phyloP scores from a whole-genome alignment of 1,140 invertebrate species.

The Ditylenchus dipsaci region DNA sequence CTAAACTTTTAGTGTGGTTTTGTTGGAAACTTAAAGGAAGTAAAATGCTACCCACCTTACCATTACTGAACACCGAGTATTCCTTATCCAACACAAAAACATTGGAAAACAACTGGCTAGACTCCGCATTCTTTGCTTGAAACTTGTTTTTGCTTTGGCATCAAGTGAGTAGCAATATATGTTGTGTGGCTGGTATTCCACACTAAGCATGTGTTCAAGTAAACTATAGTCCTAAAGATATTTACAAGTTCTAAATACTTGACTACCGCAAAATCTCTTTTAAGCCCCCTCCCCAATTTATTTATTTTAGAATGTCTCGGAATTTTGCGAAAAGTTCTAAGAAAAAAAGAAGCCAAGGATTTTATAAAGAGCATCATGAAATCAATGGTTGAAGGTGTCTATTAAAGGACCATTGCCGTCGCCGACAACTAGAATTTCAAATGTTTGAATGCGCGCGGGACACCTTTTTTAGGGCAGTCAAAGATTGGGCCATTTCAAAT shows the following conservation, averaged over 20 bases:
- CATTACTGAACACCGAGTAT: constrained; percentile 20
- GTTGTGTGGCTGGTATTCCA: constrained; percentile 37
- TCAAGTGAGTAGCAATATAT: constrained; percentile 37
- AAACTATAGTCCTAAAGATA: constrained; percentile 38
- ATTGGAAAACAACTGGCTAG: constrained; percentile 30
- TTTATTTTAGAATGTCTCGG: background rate
- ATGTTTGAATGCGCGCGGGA: no score
- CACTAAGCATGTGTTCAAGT: constrained; percentile 34
- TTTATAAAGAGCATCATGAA: no score
- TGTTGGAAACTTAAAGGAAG: background rate
- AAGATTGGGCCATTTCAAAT: no score
- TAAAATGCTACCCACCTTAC: constrained; percentile 4
- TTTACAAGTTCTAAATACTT: background rate
- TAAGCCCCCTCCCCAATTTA: background rate
- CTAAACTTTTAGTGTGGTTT: background rate
- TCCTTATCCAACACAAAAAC: constrained; percentile 26
- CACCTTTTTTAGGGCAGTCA: no score
- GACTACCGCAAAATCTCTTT: background rate
- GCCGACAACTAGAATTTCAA: no score
- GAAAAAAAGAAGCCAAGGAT: no score
- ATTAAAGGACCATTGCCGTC: no score
- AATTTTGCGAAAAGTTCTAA: no score
- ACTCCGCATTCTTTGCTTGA: constrained; percentile 21
- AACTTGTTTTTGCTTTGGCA: constrained; percentile 21
- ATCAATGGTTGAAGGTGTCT: no score